phyloP scores from a whole-genome alignment of 2,888 invertebrate species.

The Dryadula phaetusa region DNA sequence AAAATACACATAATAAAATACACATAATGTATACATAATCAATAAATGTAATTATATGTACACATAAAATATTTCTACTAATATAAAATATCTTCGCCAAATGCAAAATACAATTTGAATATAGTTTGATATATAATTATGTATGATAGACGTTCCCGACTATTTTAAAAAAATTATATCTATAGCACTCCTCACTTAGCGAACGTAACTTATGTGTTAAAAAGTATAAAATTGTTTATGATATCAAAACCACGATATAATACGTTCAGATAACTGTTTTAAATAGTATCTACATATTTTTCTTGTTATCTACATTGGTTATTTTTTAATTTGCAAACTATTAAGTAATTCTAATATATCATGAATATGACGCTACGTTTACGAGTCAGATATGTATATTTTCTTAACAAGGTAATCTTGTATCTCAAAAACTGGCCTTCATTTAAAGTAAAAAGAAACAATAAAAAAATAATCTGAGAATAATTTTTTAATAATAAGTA shows the following conservation, averaged over 20 bases:
- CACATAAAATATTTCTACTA: too few relatives aligned
- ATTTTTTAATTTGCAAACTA: neutral
- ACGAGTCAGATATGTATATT: conserved; percentile 2
- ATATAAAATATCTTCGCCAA: too few relatives aligned
- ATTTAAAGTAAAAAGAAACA: neutral
- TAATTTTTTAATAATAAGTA: too few relatives aligned
- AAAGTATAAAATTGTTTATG: neutral
- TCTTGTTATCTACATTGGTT: neutral
- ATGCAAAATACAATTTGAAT: too few relatives aligned
- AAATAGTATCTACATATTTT: neutral
- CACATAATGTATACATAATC: too few relatives aligned
- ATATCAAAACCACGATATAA: neutral
- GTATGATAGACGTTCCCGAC: too few relatives aligned
- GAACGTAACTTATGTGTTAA: conserved; percentile 7
- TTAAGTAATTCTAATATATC: neutral
- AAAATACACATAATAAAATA: too few relatives aligned
- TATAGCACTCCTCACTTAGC: neutral
- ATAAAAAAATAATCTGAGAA: neutral
- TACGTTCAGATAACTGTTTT: neutral
- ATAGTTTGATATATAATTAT: too few relatives aligned
- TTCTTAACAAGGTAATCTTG: conserved; percentile 11
- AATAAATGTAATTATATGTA: too few relatives aligned
- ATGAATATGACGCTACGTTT: neutral
- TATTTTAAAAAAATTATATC: too few relatives aligned
- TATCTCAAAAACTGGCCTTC: conserved; percentile 10